Evolutionary conservation across 92 coral and sea anemone species (phyloP), one percentile per base, ranked within the genome.

Genomic region (Zoanthus gigantus): DNA sequence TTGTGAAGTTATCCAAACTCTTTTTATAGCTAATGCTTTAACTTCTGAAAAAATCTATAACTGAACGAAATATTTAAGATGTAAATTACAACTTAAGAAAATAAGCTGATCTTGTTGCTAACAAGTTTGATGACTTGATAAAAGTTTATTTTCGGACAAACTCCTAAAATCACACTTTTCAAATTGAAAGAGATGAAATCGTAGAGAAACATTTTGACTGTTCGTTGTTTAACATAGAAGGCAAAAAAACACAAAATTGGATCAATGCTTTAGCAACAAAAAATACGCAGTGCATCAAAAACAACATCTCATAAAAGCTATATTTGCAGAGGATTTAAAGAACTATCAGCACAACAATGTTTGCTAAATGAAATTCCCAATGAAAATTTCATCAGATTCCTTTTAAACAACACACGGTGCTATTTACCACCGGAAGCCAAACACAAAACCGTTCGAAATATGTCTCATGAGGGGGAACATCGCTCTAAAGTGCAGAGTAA

Each of bases 381-480:
- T 81, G 75, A 81, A 81, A 81, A 81, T 81, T 81, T 81, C 85
- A 81, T 81, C 65, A 81, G 74, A 44, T 81, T 66, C 75, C 46
- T 67, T 81, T 81, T 81, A 66, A 47, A 67, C 76, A 81, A 81
- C 85, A 81, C 42, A 46, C 85, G 85, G 76, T 81, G 74, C 74
- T 81, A 14, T 81, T 81, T 81, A n/a, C 85, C 31, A 81, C 74
- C 85, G 85, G 76, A 67, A 71, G 23, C 47, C 57, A 32, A 81
- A 58, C 16, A 81, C 85, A 81, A 66, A 45, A 52, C 18, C 85
- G 11, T 30, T 29, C n/a, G 74, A 67, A 69, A 81, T 65, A 42
- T 73, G 85, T 71, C 85, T 81, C 67, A 61, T 42, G 66, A 66
- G n/a, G 75, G 28, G 4, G 74, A 2, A 37, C 75, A 81, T 67